These are phyloP conservation scores for Trichonephila clavipes DNA, from an alignment of 1,140 invertebrate genomes.

Conservation along the genomic window DNA sequence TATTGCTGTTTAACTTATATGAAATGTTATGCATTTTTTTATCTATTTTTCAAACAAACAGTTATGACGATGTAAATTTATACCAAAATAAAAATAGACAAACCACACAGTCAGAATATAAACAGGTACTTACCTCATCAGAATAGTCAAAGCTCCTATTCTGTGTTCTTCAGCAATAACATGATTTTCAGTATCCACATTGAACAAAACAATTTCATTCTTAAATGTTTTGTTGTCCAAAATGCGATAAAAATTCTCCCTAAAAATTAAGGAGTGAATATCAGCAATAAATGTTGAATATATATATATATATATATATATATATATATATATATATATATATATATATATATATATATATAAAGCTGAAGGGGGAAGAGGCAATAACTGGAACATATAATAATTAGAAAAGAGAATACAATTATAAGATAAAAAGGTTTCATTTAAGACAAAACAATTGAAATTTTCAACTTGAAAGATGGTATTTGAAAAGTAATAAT, in stretches of 20 bases:
- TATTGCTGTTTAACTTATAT: too few species aligned
- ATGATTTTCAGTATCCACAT: slow-evolving; percentile 86
- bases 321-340: not conserved
- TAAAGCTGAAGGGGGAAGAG: not conserved
- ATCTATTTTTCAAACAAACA: too few species aligned
- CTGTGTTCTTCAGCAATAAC: slow-evolving; percentile 88
- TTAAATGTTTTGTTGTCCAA: slow-evolving; percentile 94
- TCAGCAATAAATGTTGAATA: not conserved
- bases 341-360: not conserved
- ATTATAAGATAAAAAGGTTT: not conserved
- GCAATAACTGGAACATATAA: not conserved
- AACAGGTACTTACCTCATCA: slow-evolving; percentile 85
- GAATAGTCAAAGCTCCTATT: slow-evolving; percentile 87
- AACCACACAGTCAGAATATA: too few species aligned
- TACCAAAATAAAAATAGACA: too few species aligned
- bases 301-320: not conserved
- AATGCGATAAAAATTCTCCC: slow-evolving; percentile 87
- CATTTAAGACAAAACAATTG: not conserved
- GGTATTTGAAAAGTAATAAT: too few species aligned
- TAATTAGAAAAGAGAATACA: not conserved
- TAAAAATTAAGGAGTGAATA: slow-evolving; percentile 76
- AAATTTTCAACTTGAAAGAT: too few species aligned
- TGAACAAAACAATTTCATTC: slow-evolving; percentile 89
- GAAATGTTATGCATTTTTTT: too few species aligned
- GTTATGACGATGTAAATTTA: too few species aligned